Evolutionary conservation across 1,140 invertebrate genomes (phyloP).

Genomic region (Hyles vespertilio): DNA sequence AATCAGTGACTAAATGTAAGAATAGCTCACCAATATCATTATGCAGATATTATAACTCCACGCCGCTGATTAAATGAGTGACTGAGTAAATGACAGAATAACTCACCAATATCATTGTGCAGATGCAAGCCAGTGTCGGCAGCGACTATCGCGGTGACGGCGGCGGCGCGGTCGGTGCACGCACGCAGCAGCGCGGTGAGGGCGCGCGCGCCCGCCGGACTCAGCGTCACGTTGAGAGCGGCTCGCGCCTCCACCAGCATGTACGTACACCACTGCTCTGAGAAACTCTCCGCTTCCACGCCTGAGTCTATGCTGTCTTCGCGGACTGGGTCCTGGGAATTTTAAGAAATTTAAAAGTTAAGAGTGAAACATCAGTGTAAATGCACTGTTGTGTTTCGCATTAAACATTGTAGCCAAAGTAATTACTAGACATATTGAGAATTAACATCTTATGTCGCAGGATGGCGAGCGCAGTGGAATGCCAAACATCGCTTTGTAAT

Average conservation of each 20-base stretch:
- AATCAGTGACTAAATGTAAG: too few species aligned
- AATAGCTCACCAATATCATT: constrained; percentile 76
- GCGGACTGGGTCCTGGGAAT: constrained; percentile 44
- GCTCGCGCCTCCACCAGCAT: constrained; percentile 81
- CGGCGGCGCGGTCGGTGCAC: constrained; percentile 69
- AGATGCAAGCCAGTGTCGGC: constrained; percentile 52
- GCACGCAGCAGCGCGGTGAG: constrained; percentile 78
- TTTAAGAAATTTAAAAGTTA: too few species aligned
- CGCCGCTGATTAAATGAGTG: too few species aligned
- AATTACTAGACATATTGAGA: too few species aligned
- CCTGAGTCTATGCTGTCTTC: constrained; percentile 69
- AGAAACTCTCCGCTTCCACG: constrained; percentile 62
- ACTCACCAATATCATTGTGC: constrained; percentile 76
- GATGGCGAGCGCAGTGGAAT: too few species aligned
- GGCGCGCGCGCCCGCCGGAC: constrained; percentile 77
- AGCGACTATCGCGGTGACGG: constrained; percentile 45
- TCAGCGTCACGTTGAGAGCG: constrained; percentile 82
- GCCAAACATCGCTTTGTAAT: too few species aligned
- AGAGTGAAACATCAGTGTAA: too few species aligned
- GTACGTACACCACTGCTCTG: constrained; percentile 78
- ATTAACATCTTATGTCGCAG: too few species aligned
- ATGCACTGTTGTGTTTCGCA: too few species aligned
- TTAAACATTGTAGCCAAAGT: too few species aligned
- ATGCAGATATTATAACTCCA: constrained; percentile 38
- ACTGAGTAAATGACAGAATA: background rate